These are phyloP conservation scores for Urocolius indicus DNA, from an alignment of 2,113 vertebrate genomes.

Conservation along the genomic window DNA sequence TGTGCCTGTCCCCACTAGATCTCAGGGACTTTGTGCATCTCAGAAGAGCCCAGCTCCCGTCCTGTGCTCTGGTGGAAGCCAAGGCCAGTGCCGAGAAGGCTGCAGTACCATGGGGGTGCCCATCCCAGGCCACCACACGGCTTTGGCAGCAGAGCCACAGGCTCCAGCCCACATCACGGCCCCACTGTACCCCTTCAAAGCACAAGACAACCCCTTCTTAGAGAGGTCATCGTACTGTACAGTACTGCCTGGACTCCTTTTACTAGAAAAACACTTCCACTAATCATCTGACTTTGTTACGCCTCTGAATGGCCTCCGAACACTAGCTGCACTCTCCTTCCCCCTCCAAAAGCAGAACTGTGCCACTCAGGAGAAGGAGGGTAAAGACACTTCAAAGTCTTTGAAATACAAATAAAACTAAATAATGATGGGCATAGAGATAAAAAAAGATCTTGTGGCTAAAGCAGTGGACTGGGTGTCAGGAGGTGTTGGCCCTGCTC, in stretches of 20 bases:
- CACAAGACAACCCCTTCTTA: not conserved
- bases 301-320: not conserved
- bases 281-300: not conserved
- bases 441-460: not conserved
- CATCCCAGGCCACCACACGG: not conserved
- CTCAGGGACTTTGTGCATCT: accelerated
- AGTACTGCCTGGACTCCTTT: not conserved
- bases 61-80: not conserved
- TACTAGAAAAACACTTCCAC: not conserved
- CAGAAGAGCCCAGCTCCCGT: not conserved
- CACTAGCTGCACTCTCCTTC: not conserved
- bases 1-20: not conserved
- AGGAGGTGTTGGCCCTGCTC: constrained; percentile 9
- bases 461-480: not conserved
- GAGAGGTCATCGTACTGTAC: accelerated
- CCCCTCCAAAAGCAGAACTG: not conserved
- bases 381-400: not conserved
- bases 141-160: not conserved
- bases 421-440: not conserved
- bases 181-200: not conserved
- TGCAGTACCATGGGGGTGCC: accelerated
- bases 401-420: constrained; percentile 36
- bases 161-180: not conserved
- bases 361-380: not conserved
- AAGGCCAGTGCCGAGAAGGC: not conserved